Evolutionary conservation across 2,113 vertebrate genomes (phyloP), one percentile per base, ranked within the genome.

Genomic region (Elephas maximus): DNA sequence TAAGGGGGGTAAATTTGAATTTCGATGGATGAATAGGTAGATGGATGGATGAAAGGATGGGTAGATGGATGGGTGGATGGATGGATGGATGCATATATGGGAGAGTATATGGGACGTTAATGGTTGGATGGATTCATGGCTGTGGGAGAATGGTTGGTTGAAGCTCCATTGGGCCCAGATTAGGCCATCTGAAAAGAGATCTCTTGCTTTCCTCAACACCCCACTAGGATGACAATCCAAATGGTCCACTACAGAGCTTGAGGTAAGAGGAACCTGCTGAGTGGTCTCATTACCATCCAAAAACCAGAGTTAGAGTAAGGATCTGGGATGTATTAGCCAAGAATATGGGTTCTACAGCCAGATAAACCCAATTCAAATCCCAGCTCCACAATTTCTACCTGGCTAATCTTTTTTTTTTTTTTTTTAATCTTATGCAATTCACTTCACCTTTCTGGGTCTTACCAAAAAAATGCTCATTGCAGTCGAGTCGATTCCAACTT

Each of bases 181-280:
- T 60, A 76, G 8, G 41, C 45, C 57, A 57, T 44, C 93, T 97
- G 48, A 97, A 97, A 87, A 18, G 28, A 21, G 33, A 92, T 44
- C 2, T 4, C 62, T 96, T 95, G 60, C 28, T 97, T 96, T 92
- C 80, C 28, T 93, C 71, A 95, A 94, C 14, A 62, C 33, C 71
- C 63, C 45, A 83, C 84, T 88, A 98, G 97, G 96, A 98, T 62
- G 53, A 93, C 84, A 97, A 97, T 73, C 93, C 96, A 74, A 88
- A 74, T 4, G 81, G 51, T 78, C 97, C 96, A 92, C 77, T 98
- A 80, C 77, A 97, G 81, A 97, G 76, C 88, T 73, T 98, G 77
- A 96, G 96, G 97, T 98, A 97, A 97, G 97, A 86, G 62, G 30
- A 95, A 51, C n/a, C 37, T 93, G 26, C 48, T 76, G 23, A 87